phyloP scores from a whole-genome alignment of 2,113 vertebrate species.

The Dasyprocta punctata region DNA sequence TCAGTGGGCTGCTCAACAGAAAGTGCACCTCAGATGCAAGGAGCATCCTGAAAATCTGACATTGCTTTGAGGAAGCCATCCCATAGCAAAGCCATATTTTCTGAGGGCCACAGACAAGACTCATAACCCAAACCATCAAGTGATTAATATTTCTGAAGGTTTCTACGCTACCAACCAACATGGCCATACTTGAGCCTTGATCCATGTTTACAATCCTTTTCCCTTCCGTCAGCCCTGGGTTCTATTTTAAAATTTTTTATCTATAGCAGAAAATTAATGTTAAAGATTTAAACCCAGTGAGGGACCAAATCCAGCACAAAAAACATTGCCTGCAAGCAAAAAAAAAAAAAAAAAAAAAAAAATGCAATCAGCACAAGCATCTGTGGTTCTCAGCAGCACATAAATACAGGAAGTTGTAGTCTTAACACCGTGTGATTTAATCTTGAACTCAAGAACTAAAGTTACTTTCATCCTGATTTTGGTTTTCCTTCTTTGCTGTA shows the following conservation, averaged over 20 bases:
- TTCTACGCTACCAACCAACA: not conserved
- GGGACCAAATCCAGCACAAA: not conserved
- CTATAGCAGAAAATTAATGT: not conserved
- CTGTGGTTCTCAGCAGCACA: not conserved
- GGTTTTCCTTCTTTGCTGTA: not conserved
- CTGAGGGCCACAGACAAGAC: not conserved
- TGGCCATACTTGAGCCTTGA: not conserved
- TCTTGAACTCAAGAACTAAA: not conserved
- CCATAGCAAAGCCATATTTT: not conserved
- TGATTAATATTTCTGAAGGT: not conserved
- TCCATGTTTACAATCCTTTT: too few species aligned
- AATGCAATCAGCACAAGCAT: not conserved
- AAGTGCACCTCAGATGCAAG: not conserved
- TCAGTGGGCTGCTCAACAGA: not conserved
- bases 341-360: too few species aligned
- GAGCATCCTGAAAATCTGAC: accelerated
- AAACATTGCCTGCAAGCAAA: not conserved
- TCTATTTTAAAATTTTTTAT: not conserved
- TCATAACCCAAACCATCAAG: not conserved
- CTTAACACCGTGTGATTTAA: not conserved
- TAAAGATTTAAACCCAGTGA: not conserved
- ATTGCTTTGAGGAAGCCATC: not conserved
- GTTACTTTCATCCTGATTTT: not conserved
- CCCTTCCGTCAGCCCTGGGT: not conserved
- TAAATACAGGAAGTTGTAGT: not conserved